Evolutionary conservation across 2,797 vertebrate species (phyloP).

Genomic region (Xenops minutus): DNA sequence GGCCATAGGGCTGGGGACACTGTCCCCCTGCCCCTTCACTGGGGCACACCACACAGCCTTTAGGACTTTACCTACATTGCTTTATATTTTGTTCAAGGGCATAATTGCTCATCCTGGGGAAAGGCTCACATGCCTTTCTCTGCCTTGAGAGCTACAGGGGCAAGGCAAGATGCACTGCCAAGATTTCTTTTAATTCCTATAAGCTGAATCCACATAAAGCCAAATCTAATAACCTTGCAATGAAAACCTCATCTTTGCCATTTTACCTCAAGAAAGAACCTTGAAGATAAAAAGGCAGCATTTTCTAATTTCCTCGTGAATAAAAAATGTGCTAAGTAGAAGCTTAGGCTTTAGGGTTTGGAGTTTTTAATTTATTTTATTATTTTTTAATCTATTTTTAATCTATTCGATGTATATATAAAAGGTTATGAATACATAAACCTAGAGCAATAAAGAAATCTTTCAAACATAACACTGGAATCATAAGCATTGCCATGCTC

Average conservation of each 20-base stretch:
- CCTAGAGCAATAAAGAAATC: background rate
- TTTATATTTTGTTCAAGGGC: background rate
- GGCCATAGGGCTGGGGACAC: background rate
- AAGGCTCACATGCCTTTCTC: background rate
- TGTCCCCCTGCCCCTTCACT: rapidly evolving
- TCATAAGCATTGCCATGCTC: constrained; percentile 20
- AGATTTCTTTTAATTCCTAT: background rate
- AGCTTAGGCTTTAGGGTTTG: background rate
- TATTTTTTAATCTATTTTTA: background rate
- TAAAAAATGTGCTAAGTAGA: background rate
- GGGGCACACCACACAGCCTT: rapidly evolving
- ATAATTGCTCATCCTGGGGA: background rate
- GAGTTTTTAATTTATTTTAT: background rate
- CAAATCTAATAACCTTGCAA: background rate
- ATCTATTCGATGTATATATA: background rate
- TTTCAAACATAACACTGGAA: background rate
- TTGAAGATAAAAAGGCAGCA: background rate
- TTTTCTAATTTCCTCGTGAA: background rate
- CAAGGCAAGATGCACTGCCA: background rate
- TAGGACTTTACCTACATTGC: background rate
- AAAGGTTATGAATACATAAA: background rate
- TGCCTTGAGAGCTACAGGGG: background rate
- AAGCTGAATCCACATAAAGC: background rate
- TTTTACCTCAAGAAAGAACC: background rate
- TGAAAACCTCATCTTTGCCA: background rate